Evolutionary conservation across 1,140 invertebrate species (phyloP).

Genomic region (Acromyrmex heyeri): DNA sequence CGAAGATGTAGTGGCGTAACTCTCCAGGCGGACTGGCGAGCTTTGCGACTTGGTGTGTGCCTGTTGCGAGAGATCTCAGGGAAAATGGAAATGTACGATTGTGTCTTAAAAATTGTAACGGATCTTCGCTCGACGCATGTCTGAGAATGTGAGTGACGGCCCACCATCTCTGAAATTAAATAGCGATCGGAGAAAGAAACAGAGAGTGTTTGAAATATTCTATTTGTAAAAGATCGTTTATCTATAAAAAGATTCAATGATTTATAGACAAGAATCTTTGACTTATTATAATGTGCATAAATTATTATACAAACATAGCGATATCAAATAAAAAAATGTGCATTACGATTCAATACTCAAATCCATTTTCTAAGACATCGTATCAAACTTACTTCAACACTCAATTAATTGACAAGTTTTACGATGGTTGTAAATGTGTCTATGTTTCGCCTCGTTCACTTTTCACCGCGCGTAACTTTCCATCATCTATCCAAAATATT

Average conservation of each 20-base stretch:
- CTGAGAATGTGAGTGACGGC: slow-evolving; percentile 26
- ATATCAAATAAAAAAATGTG: slow-evolving; percentile 15
- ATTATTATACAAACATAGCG: slow-evolving; percentile 18
- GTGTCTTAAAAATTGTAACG: slow-evolving; percentile 70
- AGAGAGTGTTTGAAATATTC: slow-evolving; percentile 13
- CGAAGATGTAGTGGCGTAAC: slow-evolving; percentile 65
- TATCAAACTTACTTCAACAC: slow-evolving; percentile 63
- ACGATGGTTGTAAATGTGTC: slow-evolving; percentile 73
- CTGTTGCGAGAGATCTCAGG: slow-evolving; percentile 56
- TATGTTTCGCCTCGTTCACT: slow-evolving; percentile 58
- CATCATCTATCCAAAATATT: slow-evolving; percentile 19
- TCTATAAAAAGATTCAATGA: background rate
- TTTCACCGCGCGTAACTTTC: slow-evolving; percentile 25
- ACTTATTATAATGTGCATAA: background rate
- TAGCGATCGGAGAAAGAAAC: slow-evolving; percentile 8
- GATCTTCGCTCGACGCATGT: slow-evolving; percentile 39
- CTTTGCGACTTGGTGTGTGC: slow-evolving; percentile 42
- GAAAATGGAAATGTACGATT: slow-evolving; percentile 75
- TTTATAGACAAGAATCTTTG: background rate
- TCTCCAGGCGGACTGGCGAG: slow-evolving; percentile 37
- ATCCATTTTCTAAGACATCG: background rate
- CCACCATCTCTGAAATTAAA: slow-evolving; percentile 46
- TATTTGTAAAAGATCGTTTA: background rate
- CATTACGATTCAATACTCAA: background rate
- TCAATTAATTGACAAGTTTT: slow-evolving; percentile 74